These are phyloP conservation scores for Eulemur mongoz DNA, from an alignment of 2,797 vertebrate species.

Conservation along the genomic window DNA sequence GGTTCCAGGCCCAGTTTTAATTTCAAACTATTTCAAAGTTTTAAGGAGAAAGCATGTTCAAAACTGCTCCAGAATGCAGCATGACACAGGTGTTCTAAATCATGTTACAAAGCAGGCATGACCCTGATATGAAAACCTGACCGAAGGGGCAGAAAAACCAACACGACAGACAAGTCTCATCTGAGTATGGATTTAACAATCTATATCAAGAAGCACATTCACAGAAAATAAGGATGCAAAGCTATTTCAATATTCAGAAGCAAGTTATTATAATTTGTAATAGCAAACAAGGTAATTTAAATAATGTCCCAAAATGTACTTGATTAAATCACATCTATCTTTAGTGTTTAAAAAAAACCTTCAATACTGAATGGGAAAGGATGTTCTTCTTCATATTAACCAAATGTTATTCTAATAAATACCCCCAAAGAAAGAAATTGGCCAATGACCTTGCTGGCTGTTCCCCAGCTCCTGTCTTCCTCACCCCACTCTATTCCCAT, in stretches of 20 bases:
- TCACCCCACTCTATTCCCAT: not conserved
- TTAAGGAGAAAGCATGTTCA: conserved; percentile 3
- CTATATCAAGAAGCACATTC: not conserved
- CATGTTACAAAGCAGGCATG: not conserved
- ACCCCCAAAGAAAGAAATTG: not conserved
- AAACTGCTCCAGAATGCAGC: not conserved
- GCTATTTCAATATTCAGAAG: not conserved
- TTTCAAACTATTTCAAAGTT: not conserved
- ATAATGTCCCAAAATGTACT: not conserved
- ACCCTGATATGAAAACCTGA: not conserved
- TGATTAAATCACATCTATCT: not conserved
- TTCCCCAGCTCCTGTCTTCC: not conserved
- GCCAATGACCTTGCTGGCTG: no score
- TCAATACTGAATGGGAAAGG: not conserved
- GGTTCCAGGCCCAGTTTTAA: not conserved
- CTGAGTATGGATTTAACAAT: not conserved
- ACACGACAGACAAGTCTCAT: not conserved
- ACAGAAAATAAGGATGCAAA: not conserved
- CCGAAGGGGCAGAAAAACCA: not conserved
- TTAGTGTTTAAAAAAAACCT: not conserved
- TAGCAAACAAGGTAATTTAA: not conserved
- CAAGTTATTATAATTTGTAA: not conserved
- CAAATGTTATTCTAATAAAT: not conserved
- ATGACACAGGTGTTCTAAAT: not conserved
- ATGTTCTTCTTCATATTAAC: not conserved